Conservation (phyloP, 2,797 vertebrate genomes). For the Lepidocolaptes lacrymiger region DNA sequence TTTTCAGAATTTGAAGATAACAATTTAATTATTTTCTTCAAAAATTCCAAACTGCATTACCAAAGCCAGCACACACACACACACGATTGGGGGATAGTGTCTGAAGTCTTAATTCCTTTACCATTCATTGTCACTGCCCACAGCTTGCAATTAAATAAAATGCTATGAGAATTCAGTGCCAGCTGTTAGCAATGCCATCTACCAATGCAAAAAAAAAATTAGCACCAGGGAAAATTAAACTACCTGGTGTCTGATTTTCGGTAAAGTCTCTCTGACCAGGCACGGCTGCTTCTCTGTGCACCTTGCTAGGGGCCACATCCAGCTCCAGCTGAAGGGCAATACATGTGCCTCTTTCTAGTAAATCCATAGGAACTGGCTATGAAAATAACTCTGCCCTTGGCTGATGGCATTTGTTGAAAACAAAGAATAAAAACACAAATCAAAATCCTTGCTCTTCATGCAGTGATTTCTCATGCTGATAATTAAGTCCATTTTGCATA, state of each 20-base stretch:
- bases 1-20: background rate
- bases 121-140: background rate
- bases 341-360: background rate
- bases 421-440: background rate
- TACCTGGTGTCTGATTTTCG: background rate
- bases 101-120: background rate
- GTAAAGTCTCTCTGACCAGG: background rate
- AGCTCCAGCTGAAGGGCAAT: background rate
- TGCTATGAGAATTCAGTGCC: background rate
- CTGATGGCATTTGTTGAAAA: background rate
- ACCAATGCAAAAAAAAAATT: background rate
- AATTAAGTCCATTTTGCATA: conserved; percentile 71
- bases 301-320: background rate
- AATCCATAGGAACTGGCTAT: background rate
- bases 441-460: background rate
- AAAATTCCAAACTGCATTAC: background rate
- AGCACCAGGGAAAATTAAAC: background rate
- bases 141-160: background rate
- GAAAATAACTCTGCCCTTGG: background rate
- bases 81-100: background rate
- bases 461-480: conserved; percentile 38
- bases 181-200: background rate
- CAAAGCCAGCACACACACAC: background rate
- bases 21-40: background rate
- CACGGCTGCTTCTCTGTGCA: background rate